A percentile compares a stretch with the other conserved stretches of the same genome.
Evolutionary conservation across 2,113 vertebrate species (phyloP).

Genomic region (Lasiurus borealis): DNA sequence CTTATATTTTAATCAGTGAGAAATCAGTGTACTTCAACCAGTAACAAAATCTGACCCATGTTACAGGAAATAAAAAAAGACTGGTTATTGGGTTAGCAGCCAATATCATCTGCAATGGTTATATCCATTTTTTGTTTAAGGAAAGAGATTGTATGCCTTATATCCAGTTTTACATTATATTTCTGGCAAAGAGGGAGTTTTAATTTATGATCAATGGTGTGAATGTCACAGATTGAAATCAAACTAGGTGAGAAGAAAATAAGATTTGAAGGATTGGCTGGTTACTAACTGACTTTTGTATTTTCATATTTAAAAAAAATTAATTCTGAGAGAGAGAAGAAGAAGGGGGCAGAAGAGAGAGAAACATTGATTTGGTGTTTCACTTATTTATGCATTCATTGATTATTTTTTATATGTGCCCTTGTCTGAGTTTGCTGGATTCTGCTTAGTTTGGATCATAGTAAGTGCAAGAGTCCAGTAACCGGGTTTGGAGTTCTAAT

Average conservation of each 20-base stretch:
- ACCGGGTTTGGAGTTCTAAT: neutral
- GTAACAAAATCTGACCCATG: neutral
- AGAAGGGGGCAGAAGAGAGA: neutral
- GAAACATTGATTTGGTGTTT: no score
- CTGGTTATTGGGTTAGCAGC: neutral
- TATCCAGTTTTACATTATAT: neutral
- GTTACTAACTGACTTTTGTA: neutral
- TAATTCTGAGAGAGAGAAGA: neutral
- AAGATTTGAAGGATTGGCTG: neutral
- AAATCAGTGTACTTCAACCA: neutral
- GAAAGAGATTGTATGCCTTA: neutral
- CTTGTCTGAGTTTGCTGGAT: neutral
- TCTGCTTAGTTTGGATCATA: no score
- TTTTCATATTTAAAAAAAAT: neutral
- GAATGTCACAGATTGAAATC: constrained; percentile 13
- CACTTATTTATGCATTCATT: neutral
- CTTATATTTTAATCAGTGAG: constrained; percentile 25
- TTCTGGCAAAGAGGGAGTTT: constrained; percentile 17
- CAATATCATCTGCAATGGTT: neutral
- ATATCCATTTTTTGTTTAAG: neutral
- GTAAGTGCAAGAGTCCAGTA: neutral
- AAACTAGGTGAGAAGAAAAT: neutral
- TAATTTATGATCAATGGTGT: neutral
- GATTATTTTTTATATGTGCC: neutral
- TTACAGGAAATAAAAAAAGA: neutral